phyloP scores from a whole-genome alignment of 2,113 vertebrate genomes.

The Guaruba guarouba region DNA sequence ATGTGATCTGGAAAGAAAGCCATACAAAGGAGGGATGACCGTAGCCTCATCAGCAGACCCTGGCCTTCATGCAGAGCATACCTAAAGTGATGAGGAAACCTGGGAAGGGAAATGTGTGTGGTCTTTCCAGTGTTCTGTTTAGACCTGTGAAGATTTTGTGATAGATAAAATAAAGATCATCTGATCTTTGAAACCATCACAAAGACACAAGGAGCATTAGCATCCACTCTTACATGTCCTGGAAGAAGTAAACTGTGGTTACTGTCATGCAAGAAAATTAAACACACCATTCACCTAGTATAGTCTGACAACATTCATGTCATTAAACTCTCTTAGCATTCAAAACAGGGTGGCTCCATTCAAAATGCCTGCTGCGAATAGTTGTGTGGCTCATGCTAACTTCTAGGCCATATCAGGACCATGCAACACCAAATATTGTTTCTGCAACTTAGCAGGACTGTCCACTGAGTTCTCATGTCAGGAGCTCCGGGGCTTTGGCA shows the following conservation, averaged over 20 bases:
- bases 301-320: background rate
- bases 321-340: background rate
- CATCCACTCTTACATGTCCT: background rate
- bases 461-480: background rate
- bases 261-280: background rate
- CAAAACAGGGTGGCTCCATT: background rate
- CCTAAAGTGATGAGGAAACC: background rate
- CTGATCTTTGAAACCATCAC: background rate
- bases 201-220: background rate
- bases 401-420: background rate
- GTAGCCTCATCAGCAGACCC: background rate
- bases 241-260: conserved; percentile 10
- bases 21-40: background rate
- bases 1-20: background rate
- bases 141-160: background rate
- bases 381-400: background rate
- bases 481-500: background rate
- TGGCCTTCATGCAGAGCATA: background rate
- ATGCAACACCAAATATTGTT: background rate
- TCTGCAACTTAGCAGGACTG: background rate
- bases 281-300: background rate
- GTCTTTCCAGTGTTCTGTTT: background rate
- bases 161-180: conserved; percentile 1
- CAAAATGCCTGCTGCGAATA: background rate
- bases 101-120: background rate